Evolutionary conservation across 2,113 vertebrate species (phyloP).

Genomic region (Fregata magnificens): DNA sequence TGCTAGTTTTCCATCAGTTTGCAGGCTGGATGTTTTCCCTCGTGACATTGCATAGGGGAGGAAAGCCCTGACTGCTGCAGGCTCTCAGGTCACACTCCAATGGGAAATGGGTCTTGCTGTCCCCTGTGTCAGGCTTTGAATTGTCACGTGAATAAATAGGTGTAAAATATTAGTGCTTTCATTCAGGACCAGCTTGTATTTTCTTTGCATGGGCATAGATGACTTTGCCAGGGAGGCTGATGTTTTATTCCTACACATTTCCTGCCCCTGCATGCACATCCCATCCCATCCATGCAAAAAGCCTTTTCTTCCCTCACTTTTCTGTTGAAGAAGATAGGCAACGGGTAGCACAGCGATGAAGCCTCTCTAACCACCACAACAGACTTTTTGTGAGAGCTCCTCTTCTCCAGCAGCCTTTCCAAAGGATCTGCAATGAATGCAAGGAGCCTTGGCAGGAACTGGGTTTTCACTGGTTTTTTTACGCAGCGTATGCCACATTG

Average conservation of each 20-base stretch:
- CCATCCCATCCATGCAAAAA: neutral
- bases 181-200: neutral
- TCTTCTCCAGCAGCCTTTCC: neutral
- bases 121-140: neutral
- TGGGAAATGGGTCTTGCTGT: neutral
- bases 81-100: neutral
- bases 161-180: neutral
- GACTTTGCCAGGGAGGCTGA: neutral
- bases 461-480: neutral
- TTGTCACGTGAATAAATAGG: neutral
- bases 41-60: rapidly evolving
- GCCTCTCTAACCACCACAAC: neutral
- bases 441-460: neutral
- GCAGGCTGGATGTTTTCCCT: neutral
- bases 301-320: neutral
- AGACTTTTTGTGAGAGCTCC: neutral
- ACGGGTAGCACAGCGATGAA: neutral
- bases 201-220: neutral
- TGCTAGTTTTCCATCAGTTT: neutral
- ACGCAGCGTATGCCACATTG: neutral
- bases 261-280: neutral
- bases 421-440: neutral
- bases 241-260: neutral
- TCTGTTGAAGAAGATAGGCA: neutral
- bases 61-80: neutral